These are phyloP conservation scores for Pyrgilauda ruficollis DNA, from an alignment of 2,113 vertebrate species.

Conservation along the genomic window DNA sequence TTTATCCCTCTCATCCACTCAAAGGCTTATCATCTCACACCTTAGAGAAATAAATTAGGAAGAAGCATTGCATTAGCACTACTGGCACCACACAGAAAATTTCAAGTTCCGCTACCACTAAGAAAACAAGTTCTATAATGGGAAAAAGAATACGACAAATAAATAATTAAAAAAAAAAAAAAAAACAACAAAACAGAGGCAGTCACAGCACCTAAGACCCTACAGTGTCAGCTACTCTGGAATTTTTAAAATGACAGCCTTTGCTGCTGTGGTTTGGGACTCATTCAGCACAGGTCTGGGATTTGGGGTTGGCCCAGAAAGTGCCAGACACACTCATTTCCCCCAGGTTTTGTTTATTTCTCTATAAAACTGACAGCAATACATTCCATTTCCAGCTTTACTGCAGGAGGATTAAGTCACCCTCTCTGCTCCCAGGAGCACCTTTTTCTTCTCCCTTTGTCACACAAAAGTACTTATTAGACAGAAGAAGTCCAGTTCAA, in stretches of 20 bases:
- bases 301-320: neutral
- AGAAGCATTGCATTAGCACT: slow-evolving; percentile 4
- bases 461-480: neutral
- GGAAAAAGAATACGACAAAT: neutral
- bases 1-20: slow-evolving; percentile 55
- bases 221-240: neutral
- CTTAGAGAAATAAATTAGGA: slow-evolving; percentile 34
- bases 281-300: neutral
- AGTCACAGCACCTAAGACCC: neutral
- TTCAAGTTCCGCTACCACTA: neutral
- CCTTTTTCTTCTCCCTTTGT: neutral
- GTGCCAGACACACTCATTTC: neutral
- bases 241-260: neutral
- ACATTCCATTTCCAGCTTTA: neutral
- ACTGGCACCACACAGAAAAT: neutral
- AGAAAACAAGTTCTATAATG: neutral
- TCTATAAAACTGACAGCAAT: neutral
- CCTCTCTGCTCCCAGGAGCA: neutral
- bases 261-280: neutral
- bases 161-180: neutral
- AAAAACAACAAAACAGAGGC: neutral
- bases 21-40: slow-evolving; percentile 44
- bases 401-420: neutral
- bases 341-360: neutral
- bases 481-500: neutral